Conservation (phyloP, 2,888 invertebrate genomes). For the Meganola albula region DNA sequence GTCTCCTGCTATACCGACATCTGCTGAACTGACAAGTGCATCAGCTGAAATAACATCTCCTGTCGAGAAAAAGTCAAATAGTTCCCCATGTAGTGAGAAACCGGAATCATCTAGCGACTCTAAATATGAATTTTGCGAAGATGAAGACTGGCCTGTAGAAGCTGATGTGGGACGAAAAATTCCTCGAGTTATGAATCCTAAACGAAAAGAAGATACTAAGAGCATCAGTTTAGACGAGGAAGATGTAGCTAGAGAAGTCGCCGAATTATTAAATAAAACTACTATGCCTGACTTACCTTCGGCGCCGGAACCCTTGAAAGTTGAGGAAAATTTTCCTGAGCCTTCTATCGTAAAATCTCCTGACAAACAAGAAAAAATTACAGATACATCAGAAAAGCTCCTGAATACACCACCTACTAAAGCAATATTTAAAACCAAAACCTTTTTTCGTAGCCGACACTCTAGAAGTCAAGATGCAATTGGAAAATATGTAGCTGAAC, state of each 20-base stretch:
- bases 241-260: slow-evolving; percentile 76
- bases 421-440: slow-evolving; percentile 75
- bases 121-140: slow-evolving; percentile 89
- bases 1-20: slow-evolving; percentile 57
- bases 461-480: slow-evolving; percentile 75
- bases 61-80: slow-evolving; percentile 43
- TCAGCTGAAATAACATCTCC: slow-evolving; percentile 37
- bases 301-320: slow-evolving; percentile 68
- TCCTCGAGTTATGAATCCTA: slow-evolving; percentile 76
- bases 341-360: slow-evolving; percentile 67
- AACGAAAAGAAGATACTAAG: slow-evolving; percentile 59
- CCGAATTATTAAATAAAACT: slow-evolving; percentile 79
- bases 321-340: slow-evolving; percentile 79
- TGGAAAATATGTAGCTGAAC: slow-evolving; percentile 73
- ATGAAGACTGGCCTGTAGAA: slow-evolving; percentile 79
- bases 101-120: slow-evolving; percentile 74
- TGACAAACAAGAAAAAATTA: slow-evolving; percentile 52
- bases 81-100: slow-evolving; percentile 44
- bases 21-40: slow-evolving; percentile 51
- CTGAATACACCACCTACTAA: slow-evolving; percentile 52
- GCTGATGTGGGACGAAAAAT: slow-evolving; percentile 80
- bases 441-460: slow-evolving; percentile 75
- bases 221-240: slow-evolving; percentile 63
- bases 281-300: slow-evolving; percentile 76
- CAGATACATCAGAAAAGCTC: slow-evolving; percentile 40